phyloP scores from a whole-genome alignment of 1,140 invertebrate genomes.

The Parasteatoda tepidariorum region DNA sequence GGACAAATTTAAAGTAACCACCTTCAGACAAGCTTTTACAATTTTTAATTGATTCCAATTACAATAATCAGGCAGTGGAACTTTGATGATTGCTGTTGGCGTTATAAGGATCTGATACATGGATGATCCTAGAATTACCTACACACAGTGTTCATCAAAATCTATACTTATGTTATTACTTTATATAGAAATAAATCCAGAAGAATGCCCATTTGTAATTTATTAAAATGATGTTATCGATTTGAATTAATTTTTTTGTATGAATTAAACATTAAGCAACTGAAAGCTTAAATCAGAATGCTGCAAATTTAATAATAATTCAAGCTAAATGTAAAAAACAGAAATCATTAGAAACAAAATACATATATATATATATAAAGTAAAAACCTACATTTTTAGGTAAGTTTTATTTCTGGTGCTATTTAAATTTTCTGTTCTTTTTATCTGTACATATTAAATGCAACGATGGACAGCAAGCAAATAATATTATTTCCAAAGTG shows the following conservation, averaged over 20 bases:
- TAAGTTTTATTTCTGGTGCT: slow-evolving; percentile 30
- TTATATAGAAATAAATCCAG: no score
- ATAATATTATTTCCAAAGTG: slow-evolving; percentile 10
- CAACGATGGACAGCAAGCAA: slow-evolving; percentile 9
- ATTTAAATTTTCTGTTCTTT: slow-evolving; percentile 27
- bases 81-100: no score
- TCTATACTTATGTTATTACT: no score
- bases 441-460: slow-evolving; percentile 30
- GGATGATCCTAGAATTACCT: no score
- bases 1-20: no score
- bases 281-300: neutral
- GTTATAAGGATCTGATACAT: no score
- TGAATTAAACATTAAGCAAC: neutral
- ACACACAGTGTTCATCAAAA: no score
- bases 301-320: slow-evolving; percentile 1
- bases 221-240: neutral
- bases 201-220: neutral
- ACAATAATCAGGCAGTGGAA: no score
- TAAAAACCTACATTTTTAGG: neutral
- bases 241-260: neutral
- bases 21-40: no score
- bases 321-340: neutral
- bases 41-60: no score
- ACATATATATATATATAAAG: neutral
- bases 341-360: neutral